Evolutionary conservation across 2,113 vertebrate genomes (phyloP), one percentile per base, ranked within the genome.

Genomic region (Takifugu flavidus): DNA sequence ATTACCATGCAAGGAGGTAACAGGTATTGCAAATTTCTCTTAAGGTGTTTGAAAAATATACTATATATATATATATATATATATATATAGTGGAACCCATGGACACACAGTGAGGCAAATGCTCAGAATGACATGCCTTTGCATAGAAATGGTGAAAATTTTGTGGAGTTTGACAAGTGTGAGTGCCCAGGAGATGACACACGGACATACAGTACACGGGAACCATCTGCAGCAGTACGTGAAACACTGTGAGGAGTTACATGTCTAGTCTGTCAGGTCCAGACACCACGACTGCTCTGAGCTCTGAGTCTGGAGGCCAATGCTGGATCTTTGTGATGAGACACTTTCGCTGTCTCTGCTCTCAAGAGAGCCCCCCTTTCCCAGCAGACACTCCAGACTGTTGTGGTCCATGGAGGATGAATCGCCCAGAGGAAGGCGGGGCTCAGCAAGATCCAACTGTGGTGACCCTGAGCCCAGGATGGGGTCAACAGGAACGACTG

Each of bases 1-100:
- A 90, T 89, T 88, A 89, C 87, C 90, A 90, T 88, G 86, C 84
- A 82, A 83, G 78, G 60, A 86, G 87, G 82, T 86, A 87, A 88
- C 67, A 65, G 62, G 64, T 73, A 61, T 81, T 66, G 61, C 55
- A 84, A 75, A 77, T 67, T 72, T 43, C 46, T 75, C 68, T 54
- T 39, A 79, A 29, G 67, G 69, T 56, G 55, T 52, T 70, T 59
- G 59, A 77, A 66, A 74, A 79, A 61, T 65, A 64, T 62, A 72
- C 39, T 65, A n/a, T 54, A 57, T 69, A 20, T 20, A 20, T 20
- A 20, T 20, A 20, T n/a, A n/a, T n/a, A n/a, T 20, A 20, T 20
- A 20, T 20, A 20, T 20, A 20, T 20, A 72, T 77, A 79, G 63
- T 79, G 69, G 53, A 79, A 65, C 51, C 56, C 55, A 65, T 62